These are phyloP conservation scores for Hybos culiciformis DNA, from an alignment of 2,888 invertebrate genomes.

Conservation along the genomic window DNA sequence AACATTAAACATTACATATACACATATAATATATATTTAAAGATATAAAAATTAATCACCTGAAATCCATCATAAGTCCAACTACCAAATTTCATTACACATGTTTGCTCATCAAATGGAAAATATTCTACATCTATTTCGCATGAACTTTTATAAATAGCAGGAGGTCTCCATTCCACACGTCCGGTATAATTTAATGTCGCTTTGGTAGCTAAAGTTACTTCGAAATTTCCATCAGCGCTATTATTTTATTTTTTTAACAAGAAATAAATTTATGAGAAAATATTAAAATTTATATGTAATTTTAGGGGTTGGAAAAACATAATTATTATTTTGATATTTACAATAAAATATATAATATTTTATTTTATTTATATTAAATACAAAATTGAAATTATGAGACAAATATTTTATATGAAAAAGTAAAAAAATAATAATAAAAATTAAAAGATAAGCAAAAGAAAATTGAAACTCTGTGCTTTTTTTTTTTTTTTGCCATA, in stretches of 20 bases:
- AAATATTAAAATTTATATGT: not conserved
- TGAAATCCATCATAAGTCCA: conserved; percentile 79
- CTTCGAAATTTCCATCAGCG: conserved; percentile 76
- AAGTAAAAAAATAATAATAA: not conserved
- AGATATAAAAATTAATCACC: conserved; percentile 39
- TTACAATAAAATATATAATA: not conserved
- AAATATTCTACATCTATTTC: conserved; percentile 78
- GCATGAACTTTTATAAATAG: conserved; percentile 79
- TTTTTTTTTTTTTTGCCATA: no score
- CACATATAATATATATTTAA: no score
- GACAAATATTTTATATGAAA: not conserved
- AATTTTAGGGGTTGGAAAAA: conserved; percentile 15
- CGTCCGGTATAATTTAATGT: conserved; percentile 67
- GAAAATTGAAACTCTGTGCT: no score
- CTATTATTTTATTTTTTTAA: conserved; percentile 35
- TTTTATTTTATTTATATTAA: not conserved
- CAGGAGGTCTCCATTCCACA: conserved; percentile 84
- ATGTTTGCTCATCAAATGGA: conserved; percentile 76
- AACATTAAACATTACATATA: not conserved
- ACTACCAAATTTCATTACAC: conserved; percentile 70
- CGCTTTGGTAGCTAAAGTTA: conserved; percentile 68
- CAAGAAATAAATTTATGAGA: not conserved
- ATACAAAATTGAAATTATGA: not conserved
- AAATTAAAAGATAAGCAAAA: no score
- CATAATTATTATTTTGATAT: not conserved